phyloP scores from a whole-genome alignment of 2,797 vertebrate genomes.

The Sebastes kiyomatsui region DNA sequence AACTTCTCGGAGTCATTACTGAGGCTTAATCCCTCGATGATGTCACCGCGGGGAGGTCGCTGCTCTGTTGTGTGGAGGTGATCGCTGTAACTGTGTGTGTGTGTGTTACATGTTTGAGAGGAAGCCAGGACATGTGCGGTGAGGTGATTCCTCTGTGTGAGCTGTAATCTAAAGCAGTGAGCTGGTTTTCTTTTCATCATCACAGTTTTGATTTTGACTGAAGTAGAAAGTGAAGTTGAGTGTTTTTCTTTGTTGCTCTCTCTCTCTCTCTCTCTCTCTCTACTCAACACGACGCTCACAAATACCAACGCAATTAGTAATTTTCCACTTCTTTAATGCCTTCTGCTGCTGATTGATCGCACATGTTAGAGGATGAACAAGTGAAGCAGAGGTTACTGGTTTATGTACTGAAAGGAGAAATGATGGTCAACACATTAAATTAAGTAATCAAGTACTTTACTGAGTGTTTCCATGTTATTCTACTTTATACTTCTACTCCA shows the following conservation, averaged over 20 bases:
- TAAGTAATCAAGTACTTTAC: neutral
- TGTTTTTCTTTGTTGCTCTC: constrained; percentile 31
- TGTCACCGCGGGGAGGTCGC: constrained; percentile 11
- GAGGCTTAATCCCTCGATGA: constrained; percentile 25
- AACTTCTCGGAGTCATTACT: neutral
- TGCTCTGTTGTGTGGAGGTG: neutral
- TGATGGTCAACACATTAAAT: rapidly evolving
- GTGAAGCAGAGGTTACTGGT: neutral
- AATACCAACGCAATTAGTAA: constrained; percentile 45
- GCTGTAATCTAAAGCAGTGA: constrained; percentile 28
- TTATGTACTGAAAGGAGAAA: neutral
- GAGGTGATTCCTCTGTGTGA: neutral
- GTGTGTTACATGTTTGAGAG: neutral
- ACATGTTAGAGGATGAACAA: constrained; percentile 50
- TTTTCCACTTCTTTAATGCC: constrained; percentile 13
- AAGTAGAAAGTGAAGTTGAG: constrained; percentile 16
- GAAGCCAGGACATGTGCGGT: neutral
- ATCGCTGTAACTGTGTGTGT: neutral
- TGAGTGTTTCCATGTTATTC: neutral
- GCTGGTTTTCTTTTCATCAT: constrained; percentile 12
- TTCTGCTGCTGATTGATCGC: constrained; percentile 51
- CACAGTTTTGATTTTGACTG: constrained; percentile 25
- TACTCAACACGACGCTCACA: constrained; percentile 10
- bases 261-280: neutral
- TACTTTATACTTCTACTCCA: neutral